A percentile compares a stretch with the other conserved stretches of the same genome.
Conservation (phyloP, 2,888 invertebrate genomes). For the Eulithis prunata region DNA sequence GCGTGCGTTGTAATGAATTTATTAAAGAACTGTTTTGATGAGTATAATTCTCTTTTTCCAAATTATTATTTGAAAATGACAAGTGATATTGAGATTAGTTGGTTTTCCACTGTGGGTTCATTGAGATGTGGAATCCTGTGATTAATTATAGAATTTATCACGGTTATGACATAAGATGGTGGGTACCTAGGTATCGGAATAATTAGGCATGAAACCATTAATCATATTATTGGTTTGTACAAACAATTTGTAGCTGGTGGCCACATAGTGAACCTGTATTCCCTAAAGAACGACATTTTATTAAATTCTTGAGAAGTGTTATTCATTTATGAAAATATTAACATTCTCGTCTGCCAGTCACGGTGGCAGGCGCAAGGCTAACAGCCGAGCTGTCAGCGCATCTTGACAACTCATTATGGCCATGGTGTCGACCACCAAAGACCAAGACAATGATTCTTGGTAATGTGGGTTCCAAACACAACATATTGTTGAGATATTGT, state of each 20-base stretch:
- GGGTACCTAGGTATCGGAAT: no score
- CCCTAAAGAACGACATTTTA: no score
- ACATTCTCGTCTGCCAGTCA: constrained; percentile 30
- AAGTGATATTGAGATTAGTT: background rate
- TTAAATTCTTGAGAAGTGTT: constrained; percentile 5
- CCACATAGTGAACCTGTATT: background rate
- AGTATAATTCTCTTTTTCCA: constrained; percentile 16
- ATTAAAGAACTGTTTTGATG: constrained; percentile 69
- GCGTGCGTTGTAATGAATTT: constrained; percentile 83
- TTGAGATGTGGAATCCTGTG: no score
- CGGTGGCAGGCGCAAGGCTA: constrained; percentile 34
- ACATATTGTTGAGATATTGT: background rate
- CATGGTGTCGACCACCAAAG: constrained; percentile 34
- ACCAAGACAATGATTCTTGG: no score
- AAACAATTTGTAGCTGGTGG: background rate
- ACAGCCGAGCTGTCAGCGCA: constrained; percentile 37
- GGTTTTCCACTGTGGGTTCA: no score
- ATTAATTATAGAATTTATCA: background rate
- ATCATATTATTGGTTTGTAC: no score
- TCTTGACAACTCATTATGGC: constrained; percentile 35
- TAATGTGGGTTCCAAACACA: constrained; percentile 30
- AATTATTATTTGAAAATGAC: background rate
- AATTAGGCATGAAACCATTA: no score
- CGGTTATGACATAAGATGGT: background rate
- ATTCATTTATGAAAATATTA: constrained; percentile 31